Conservation (phyloP, 1,140 invertebrate species). For the Zaprionus nigranus region DNA sequence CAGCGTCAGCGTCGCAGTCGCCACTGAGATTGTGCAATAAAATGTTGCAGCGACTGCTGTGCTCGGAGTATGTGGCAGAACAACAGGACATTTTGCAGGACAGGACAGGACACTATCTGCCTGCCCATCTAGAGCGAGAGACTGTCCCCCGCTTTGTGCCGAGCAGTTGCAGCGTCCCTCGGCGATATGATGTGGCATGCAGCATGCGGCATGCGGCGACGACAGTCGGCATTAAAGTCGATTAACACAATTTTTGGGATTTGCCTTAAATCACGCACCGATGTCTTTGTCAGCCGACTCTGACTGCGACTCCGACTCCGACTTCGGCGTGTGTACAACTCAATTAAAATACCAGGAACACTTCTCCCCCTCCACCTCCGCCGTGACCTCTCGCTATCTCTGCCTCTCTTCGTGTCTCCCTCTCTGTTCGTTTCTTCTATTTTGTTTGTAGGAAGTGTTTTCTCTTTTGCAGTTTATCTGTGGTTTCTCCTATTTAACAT, state of each 20-base stretch:
- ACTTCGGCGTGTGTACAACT: constrained; percentile 62
- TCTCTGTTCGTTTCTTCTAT: constrained; percentile 9
- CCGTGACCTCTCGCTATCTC: background rate
- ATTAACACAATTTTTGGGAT: constrained; percentile 80
- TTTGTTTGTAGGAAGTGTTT: constrained; percentile 38
- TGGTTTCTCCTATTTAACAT: constrained; percentile 62
- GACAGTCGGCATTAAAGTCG: constrained; percentile 69
- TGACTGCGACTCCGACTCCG: background rate
- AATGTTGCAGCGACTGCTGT: constrained; percentile 33
- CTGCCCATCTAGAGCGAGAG: background rate
- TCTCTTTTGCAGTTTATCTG: constrained; percentile 55
- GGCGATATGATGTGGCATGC: constrained; percentile 8
- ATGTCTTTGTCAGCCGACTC: constrained; percentile 11
- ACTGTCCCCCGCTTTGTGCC: constrained; percentile 8
- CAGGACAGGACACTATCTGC: constrained; percentile 16
- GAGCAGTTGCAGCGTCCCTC: background rate
- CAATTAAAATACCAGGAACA: constrained; percentile 78
- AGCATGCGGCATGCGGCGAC: constrained; percentile 35
- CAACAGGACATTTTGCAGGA: constrained; percentile 44
- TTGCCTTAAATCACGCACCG: constrained; percentile 78
- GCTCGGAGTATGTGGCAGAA: constrained; percentile 25
- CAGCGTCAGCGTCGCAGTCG: constrained; percentile 31
- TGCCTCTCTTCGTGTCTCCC: background rate
- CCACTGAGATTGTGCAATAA: constrained; percentile 63
- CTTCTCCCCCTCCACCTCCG: background rate